Percentiles rank a stretch among this genome's conserved stretches.
Evolutionary conservation across 2,797 vertebrate species (phyloP).

Genomic region (Brachyalestes nurse): DNA sequence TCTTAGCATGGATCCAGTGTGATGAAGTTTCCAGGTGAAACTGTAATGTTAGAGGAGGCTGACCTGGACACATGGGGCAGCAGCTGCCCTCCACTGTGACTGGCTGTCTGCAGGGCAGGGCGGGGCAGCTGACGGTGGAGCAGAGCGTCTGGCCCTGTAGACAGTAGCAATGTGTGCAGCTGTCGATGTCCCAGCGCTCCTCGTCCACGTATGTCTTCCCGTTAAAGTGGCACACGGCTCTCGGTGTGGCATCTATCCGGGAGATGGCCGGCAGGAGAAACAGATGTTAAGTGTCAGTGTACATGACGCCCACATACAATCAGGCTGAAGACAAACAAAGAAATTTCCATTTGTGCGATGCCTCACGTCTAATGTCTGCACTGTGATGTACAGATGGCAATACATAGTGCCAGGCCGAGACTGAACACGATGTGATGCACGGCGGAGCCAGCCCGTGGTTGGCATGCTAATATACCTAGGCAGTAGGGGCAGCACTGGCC

Average conservation of each 20-base stretch:
- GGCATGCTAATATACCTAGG: slow-evolving; percentile 77
- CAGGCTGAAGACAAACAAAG: not conserved
- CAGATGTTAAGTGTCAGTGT: not conserved
- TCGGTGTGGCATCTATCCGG: slow-evolving; percentile 79
- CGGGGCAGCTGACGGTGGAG: slow-evolving; percentile 89
- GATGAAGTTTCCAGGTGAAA: not conserved
- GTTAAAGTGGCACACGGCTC: slow-evolving; percentile 86
- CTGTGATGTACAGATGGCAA: slow-evolving; percentile 6
- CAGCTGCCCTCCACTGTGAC: slow-evolving; percentile 87
- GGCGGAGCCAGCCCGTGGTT: not conserved
- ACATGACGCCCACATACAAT: not conserved
- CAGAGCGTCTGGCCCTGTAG: slow-evolving; percentile 91
- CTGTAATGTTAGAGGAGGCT: not conserved
- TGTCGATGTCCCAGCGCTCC: slow-evolving; percentile 91
- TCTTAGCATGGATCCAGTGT: not conserved
- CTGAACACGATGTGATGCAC: not conserved
- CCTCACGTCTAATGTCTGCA: not conserved
- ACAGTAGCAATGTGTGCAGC: slow-evolving; percentile 93
- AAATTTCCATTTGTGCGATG: not conserved
- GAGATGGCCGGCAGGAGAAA: slow-evolving; percentile 15
- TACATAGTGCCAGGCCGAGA: slow-evolving; percentile 1
- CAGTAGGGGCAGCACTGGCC: slow-evolving; percentile 92
- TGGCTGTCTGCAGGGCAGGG: slow-evolving; percentile 82
- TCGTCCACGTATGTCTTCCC: slow-evolving; percentile 86
- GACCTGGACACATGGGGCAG: slow-evolving; percentile 90